Evolutionary conservation across 2,113 vertebrate species (phyloP), one percentile per base, ranked within the genome.

Genomic region (Rana temporaria): DNA sequence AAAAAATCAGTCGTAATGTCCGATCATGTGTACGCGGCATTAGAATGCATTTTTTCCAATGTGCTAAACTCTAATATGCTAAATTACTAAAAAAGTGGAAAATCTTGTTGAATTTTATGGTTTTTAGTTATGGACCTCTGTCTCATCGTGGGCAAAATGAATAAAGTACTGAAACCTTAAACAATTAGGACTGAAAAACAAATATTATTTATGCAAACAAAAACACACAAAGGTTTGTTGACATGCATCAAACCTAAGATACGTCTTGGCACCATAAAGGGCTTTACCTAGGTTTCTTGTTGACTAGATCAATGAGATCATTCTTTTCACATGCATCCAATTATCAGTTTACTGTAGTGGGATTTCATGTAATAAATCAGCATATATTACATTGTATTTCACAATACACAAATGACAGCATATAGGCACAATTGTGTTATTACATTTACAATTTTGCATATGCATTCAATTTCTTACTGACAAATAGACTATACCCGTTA

Each of bases 261-360:
- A 94, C 86, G 84, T 91, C 93, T 90, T 89, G 93, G 89, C 90
- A 91, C 92, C 94, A 96, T 92, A 94, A 94, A 93, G 91, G 92
- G 93, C 91, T 96, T 96, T 94, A 92, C 92, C 94, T 93, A 95
- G 94, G 94, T 94, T 92, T 95, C 89, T 94, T 93, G 94, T 95
- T 96, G 93, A 92, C 90, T 90, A 93, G 92, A 98, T 99, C 96
- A 95, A 99, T 98, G 93, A 97, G 95, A 94, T 95, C 96, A 97
- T 98, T 97, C 95, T 97, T 48, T 96, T 97, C 96, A 97, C 96
- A 94, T 96, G 91, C 94, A 96, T 97, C 94, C 95, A 98, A 97
- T 98, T 98, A 98, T 96, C 95, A 96, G 93, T 94, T 96, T 96
- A 96, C 94, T 87, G 86, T 93, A 93, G 92, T 95, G 90, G 86